Conservation (phyloP, 2,888 invertebrate species). For the Amphipoea oculea region DNA sequence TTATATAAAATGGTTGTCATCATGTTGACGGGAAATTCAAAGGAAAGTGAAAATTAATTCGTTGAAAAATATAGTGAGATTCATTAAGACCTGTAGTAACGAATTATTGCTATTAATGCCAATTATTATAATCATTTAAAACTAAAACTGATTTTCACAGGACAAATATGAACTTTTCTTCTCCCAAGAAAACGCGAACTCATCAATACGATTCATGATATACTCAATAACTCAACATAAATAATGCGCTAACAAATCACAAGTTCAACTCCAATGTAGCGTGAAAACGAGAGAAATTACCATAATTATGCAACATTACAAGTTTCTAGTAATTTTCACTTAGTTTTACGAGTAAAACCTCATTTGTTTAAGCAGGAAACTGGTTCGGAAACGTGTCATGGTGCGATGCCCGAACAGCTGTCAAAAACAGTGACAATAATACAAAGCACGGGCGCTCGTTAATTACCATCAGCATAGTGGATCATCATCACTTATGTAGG, state of each 20-base stretch:
- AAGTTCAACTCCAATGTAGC: slow-evolving; percentile 52
- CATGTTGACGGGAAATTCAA: slow-evolving; percentile 3
- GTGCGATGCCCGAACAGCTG: slow-evolving; percentile 67
- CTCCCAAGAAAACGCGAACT: neutral
- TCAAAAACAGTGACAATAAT: slow-evolving; percentile 77
- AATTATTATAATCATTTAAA: neutral
- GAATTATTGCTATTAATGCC: neutral
- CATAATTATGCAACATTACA: slow-evolving; percentile 69
- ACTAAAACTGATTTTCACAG: neutral
- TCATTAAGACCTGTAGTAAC: neutral
- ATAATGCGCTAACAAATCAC: slow-evolving; percentile 27
- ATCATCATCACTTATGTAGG: slow-evolving; percentile 84
- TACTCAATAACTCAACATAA: slow-evolving; percentile 12
- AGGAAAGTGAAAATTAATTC: slow-evolving; percentile 11
- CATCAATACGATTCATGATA: neutral
- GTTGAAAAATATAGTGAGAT: neutral
- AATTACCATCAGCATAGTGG: slow-evolving; percentile 82
- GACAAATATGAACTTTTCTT: neutral
- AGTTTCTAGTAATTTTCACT: slow-evolving; percentile 73
- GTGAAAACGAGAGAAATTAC: slow-evolving; percentile 66
- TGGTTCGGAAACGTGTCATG: slow-evolving; percentile 60
- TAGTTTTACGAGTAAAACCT: slow-evolving; percentile 57
- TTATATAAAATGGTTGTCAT: slow-evolving; percentile 26
- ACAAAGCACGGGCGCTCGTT: slow-evolving; percentile 74
- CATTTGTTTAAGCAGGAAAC: slow-evolving; percentile 66